These are phyloP conservation scores for Crotalus viridis DNA, from an alignment of 2,113 vertebrate genomes.

Conservation along the genomic window DNA sequence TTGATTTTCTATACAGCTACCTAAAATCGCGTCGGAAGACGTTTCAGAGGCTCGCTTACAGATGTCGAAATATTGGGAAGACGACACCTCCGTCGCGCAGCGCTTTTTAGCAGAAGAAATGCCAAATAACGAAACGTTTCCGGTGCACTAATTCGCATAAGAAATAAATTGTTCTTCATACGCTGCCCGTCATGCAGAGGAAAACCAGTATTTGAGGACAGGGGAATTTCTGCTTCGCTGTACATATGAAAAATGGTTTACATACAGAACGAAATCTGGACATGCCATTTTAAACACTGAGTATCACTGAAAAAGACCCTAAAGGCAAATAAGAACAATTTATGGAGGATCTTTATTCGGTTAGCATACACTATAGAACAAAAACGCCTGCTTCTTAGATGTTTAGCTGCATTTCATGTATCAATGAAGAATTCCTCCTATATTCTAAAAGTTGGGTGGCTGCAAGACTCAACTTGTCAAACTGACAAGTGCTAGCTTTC, in stretches of 20 bases:
- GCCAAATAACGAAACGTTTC: background rate
- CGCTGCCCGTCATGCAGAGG: background rate
- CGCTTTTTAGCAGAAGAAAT: background rate
- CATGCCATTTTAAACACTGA: background rate
- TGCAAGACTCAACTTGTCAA: background rate
- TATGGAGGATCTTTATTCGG: background rate
- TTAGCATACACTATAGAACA: background rate
- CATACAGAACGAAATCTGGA: background rate
- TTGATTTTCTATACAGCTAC: constrained; percentile 66
- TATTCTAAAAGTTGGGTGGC: background rate
- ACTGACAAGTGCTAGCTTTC: background rate
- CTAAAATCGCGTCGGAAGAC: constrained; percentile 75
- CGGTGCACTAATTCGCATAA: background rate
- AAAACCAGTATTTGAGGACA: background rate
- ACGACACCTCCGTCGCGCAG: no score
- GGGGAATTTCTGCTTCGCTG: background rate
- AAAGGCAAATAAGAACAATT: background rate
- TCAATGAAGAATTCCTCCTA: background rate
- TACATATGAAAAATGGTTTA: background rate
- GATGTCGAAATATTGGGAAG: background rate
- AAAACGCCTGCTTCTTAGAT: background rate
- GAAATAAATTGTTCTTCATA: background rate
- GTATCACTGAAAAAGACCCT: background rate
- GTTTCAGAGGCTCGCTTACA: constrained; percentile 51
- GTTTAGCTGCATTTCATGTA: background rate